Conservation (phyloP, 1,140 invertebrate species). For the Pemphigus obesinymphae region DNA sequence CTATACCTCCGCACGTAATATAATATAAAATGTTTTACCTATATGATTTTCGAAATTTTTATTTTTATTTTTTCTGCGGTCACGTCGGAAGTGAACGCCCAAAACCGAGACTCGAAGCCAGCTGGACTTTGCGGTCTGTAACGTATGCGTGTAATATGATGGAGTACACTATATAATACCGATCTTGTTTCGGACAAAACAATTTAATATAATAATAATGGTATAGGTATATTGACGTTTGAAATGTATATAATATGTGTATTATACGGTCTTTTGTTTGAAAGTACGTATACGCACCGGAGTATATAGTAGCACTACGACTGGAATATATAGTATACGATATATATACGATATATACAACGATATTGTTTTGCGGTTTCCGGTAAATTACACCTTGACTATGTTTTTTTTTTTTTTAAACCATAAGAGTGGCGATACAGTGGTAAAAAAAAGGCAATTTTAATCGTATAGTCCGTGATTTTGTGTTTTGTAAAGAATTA, state of each 20-base stretch:
- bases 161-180: background rate
- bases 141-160: background rate
- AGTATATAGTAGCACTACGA: background rate
- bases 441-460: background rate
- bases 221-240: slow-evolving; percentile 5
- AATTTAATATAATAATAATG: slow-evolving; percentile 39
- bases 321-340: too few relatives aligned
- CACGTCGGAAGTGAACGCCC: slow-evolving; percentile 37
- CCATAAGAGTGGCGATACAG: background rate
- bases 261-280: slow-evolving; percentile 13
- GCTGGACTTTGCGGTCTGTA: slow-evolving; percentile 36
- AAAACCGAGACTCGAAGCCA: slow-evolving; percentile 3
- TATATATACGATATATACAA: background rate
- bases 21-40: background rate
- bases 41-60: slow-evolving; percentile 12
- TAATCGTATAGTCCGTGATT: background rate
- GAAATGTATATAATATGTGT: background rate
- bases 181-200: slow-evolving; percentile 35
- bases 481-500: background rate
- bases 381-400: slow-evolving; percentile 39
- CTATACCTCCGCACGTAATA: background rate
- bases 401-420: too few relatives aligned
- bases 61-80: slow-evolving; percentile 20
- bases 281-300: background rate
- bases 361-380: slow-evolving; percentile 39